Evolutionary conservation across 2,888 invertebrate genomes (phyloP).

Genomic region (Mesochorus sp.): DNA sequence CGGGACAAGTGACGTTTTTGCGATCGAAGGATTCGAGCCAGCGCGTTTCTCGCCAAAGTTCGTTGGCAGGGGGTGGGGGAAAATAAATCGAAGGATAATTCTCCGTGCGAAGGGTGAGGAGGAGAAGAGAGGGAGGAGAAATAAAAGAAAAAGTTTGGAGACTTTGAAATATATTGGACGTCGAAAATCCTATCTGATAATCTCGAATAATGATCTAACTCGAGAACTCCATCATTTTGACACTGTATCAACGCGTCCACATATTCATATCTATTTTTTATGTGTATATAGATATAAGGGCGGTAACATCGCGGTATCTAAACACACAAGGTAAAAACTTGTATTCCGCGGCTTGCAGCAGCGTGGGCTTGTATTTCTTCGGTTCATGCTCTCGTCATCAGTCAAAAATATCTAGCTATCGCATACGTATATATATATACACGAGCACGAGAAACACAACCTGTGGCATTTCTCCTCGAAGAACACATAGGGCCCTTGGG

Average conservation of each 20-base stretch:
- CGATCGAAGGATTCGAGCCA: constrained; percentile 8
- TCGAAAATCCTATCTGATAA: constrained; percentile 21
- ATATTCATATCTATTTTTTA: background rate
- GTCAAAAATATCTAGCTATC: constrained; percentile 49
- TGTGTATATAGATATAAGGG: background rate
- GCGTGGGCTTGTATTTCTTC: constrained; percentile 16
- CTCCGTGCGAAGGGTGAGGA: background rate
- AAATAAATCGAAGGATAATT: background rate
- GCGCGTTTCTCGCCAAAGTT: constrained; percentile 23
- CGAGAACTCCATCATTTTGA: constrained; percentile 54
- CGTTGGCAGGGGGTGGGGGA: background rate
- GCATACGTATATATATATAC: background rate
- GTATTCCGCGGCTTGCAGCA: constrained; percentile 15
- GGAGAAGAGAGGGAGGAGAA: background rate
- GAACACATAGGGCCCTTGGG: constrained; percentile 2
- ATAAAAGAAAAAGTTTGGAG: background rate
- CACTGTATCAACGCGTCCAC: constrained; percentile 30
- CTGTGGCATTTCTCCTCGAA: background rate
- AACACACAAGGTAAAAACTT: constrained; percentile 41
- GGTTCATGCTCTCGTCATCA: constrained; percentile 56
- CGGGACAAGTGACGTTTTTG: constrained; percentile 30
- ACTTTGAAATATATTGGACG: constrained; percentile 27
- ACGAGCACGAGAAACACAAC: background rate
- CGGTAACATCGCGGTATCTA: constrained; percentile 7
- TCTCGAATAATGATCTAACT: constrained; percentile 53